A percentile compares a stretch with the other conserved stretches of the same genome.
These are phyloP conservation scores for Tinea semifulvella DNA, from an alignment of 2,888 invertebrate genomes.

Conservation along the genomic window DNA sequence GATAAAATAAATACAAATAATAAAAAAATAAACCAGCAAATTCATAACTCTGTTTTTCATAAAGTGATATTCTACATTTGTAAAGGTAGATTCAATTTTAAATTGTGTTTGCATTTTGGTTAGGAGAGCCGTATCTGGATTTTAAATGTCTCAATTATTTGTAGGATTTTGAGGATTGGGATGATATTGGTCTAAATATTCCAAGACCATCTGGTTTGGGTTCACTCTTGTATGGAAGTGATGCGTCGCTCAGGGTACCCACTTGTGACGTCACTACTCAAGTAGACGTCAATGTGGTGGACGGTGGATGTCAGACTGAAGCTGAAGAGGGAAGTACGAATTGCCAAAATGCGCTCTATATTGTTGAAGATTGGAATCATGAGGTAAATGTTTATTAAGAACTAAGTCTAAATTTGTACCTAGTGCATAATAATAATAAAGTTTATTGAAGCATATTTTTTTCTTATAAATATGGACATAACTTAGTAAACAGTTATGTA, in stretches of 20 bases:
- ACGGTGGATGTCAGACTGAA: slow-evolving; percentile 58
- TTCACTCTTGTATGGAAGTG: slow-evolving; percentile 70
- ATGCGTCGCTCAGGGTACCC: slow-evolving; percentile 36
- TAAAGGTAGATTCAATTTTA: too few species aligned
- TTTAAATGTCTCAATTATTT: too few species aligned
- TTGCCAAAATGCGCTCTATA: slow-evolving; percentile 45
- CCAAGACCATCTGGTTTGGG: slow-evolving; percentile 80
- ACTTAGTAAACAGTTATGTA: too few species aligned
- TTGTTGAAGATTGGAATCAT: slow-evolving; percentile 52
- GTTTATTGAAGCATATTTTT: too few species aligned
- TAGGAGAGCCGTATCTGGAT: too few species aligned
- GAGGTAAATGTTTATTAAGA: slow-evolving; percentile 35
- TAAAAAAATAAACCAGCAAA: too few species aligned
- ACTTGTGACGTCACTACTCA: slow-evolving; percentile 55
- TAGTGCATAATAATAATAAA: too few species aligned
- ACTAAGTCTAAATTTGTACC: neutral
- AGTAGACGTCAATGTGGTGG: slow-evolving; percentile 40
- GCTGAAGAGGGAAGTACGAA: slow-evolving; percentile 51
- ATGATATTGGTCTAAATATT: slow-evolving; percentile 88
- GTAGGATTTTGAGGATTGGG: slow-evolving; percentile 94
- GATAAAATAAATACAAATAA: too few species aligned
- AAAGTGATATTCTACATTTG: too few species aligned
- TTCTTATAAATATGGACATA: too few species aligned
- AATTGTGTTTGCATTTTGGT: too few species aligned
- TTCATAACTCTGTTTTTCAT: too few species aligned